A percentile compares a stretch with the other conserved stretches of the same genome.
Conservation (phyloP, 64 coral and sea anemone genomes). For the Dendrophyllia cribrosa region DNA sequence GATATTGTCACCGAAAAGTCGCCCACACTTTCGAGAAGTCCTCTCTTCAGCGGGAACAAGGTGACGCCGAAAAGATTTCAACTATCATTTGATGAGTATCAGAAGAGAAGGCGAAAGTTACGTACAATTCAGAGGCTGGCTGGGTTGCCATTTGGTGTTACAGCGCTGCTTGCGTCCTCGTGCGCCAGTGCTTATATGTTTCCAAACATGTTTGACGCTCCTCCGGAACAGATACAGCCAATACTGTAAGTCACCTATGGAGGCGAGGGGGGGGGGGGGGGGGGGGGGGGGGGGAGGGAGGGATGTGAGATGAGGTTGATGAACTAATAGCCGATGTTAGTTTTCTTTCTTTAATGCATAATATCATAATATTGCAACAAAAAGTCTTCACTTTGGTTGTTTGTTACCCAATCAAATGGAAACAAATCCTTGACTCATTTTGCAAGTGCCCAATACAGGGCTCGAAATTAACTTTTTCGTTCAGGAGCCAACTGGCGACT, state of each 20-base stretch:
- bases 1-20: not conserved
- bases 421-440: no score
- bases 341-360: no score
- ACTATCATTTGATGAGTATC: constrained; percentile 94
- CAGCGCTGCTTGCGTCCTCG: constrained; percentile 85
- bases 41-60: constrained; percentile 25
- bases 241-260: constrained; percentile 81
- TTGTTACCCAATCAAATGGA: no score
- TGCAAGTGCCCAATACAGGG: no score
- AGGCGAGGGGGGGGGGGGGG: not conserved
- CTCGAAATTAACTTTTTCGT: no score
- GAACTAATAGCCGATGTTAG: no score
- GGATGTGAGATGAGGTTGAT: not conserved
- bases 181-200: constrained; percentile 89
- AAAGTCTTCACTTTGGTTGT: no score
- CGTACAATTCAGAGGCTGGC: constrained; percentile 88
- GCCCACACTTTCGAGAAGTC: constrained; percentile 3
- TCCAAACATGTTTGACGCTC: constrained; percentile 97
- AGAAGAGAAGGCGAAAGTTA: constrained; percentile 89
- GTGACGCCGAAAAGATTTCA: constrained; percentile 55
- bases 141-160: constrained; percentile 89
- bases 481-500: no score
- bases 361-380: no score
- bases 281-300: no score
- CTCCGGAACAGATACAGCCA: constrained; percentile 96